Evolutionary conservation across 2,797 vertebrate species (phyloP).

Genomic region (Acropternis orthonyx): DNA sequence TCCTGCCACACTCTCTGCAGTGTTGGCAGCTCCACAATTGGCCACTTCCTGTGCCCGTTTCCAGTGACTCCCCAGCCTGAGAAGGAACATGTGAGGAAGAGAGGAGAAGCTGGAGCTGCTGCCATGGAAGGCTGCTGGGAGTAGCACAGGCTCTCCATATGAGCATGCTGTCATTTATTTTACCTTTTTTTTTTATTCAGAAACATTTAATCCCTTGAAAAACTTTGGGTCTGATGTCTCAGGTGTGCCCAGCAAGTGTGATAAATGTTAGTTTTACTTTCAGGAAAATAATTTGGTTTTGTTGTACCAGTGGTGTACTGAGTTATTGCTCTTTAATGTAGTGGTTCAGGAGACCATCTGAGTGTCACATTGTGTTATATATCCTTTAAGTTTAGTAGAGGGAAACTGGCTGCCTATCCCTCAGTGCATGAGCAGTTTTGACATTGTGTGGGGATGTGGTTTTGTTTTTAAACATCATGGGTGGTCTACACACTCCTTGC

Average conservation of each 20-base stretch:
- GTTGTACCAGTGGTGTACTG: not conserved
- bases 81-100: not conserved
- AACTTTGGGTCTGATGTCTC: not conserved
- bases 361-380: not conserved
- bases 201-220: not conserved
- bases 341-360: conserved; percentile 1
- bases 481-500: not conserved
- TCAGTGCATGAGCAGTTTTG: not conserved
- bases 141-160: not conserved
- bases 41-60: conserved; percentile 57
- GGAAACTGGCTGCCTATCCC: not conserved
- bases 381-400: not conserved
- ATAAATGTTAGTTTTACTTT: conserved; percentile 13
- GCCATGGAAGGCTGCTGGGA: not conserved
- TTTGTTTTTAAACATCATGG: not conserved
- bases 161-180: not conserved
- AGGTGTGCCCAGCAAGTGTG: not conserved
- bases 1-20: conserved; percentile 50
- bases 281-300: not conserved
- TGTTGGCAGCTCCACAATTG: conserved; percentile 66
- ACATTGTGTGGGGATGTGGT: not conserved
- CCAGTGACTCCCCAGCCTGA: conserved; percentile 56
- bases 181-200: not conserved
- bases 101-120: not conserved
- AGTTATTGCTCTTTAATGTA: conserved; percentile 36